Evolutionary conservation across 2,113 vertebrate species (phyloP), one percentile per base, ranked within the genome.

Genomic region (Sylvietta virens): DNA sequence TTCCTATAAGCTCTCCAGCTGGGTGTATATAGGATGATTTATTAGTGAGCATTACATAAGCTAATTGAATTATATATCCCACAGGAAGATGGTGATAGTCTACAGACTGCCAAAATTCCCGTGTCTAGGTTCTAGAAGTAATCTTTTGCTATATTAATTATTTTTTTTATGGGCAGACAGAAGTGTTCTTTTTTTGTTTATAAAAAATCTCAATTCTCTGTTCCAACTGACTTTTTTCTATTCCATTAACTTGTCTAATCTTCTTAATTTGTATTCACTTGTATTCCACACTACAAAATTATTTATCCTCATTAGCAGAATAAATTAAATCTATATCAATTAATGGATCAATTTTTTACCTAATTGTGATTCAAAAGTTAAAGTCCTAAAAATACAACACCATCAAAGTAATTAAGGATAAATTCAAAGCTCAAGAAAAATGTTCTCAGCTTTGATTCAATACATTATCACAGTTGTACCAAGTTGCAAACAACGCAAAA

Each of bases 21-120:
- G 66, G 24, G 12, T 94, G 50, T 94, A 78, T 84, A 92, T 53
- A 97, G 82, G 94, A 96, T 96, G 86, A 98, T 96, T 96, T 98
- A 97, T 98, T 98, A 96, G 86, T 83, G 77, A 88, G 86, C 87
- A 95, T 96, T 97, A 96, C 81, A 97, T 93, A 88, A 97, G 95
- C 84, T 97, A 98, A 98, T 98, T 97, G 95, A 98, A 97, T 98
- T 96, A 97, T 95, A 90, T 57, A 92, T 98, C 98, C 88, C 96
- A 95, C 65, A 95, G 91, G 94, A 97, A 95, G 69, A 79, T 85
- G 31, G 48, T 45, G 54, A 96, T 89, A 96, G 58, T 81, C 93
- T 96, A 61, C 73, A 96, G 57, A 91, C 44, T 98, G 95, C 92
- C 92, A 97, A 94, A 96, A 97, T 79, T 96, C 95, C 96, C 84